These are phyloP conservation scores for Raja brachyura DNA, from an alignment of 2,113 vertebrate genomes.

Conservation along the genomic window DNA sequence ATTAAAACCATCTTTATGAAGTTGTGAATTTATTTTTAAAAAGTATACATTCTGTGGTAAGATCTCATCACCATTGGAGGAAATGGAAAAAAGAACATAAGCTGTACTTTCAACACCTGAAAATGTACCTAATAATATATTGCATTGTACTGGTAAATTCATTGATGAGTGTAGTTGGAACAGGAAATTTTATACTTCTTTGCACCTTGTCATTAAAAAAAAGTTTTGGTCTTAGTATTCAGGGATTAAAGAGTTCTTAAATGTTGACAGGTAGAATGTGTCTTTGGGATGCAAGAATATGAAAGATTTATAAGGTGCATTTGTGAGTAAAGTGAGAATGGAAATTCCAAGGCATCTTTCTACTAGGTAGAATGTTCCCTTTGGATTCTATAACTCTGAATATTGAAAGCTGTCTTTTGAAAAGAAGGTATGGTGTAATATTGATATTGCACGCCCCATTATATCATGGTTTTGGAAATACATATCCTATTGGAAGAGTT, in stretches of 20 bases:
- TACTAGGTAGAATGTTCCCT: neutral
- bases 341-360: neutral
- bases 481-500: neutral
- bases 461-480: too few species aligned
- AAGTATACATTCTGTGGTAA: neutral
- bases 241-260: neutral
- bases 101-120: neutral
- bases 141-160: neutral
- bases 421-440: too few species aligned
- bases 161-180: neutral
- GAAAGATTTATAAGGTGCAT: neutral
- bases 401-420: neutral
- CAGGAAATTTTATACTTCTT: neutral
- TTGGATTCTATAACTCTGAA: neutral
- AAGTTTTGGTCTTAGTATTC: neutral
- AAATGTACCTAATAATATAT: neutral
- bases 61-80: neutral
- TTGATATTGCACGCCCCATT: too few species aligned
- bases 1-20: neutral
- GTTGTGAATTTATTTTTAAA: neutral
- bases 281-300: slow-evolving; percentile 1
- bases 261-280: neutral
- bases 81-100: neutral
- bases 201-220: slow-evolving; percentile 12
- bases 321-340: neutral